Base-by-base conservation (phyloP, 2,797 vertebrate genomes). In the Rhyacichthys aspro region DNA sequence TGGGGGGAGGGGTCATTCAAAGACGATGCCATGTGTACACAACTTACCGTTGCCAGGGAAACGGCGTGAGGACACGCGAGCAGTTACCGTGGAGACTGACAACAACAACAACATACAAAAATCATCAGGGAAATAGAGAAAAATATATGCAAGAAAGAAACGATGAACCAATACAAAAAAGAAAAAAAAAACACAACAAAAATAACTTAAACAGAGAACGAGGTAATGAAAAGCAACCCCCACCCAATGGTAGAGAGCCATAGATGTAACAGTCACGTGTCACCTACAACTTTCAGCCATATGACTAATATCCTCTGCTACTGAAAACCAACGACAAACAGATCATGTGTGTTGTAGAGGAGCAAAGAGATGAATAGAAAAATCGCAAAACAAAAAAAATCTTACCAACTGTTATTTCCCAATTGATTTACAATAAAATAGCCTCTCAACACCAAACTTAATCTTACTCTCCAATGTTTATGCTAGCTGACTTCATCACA, bases 31-130 rank as follows among this genome's bases (percentile, higher is more conserved):
- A 92, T 91, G 91, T 92, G 90, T 91, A 93, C 91, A 93, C 92
- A 93, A 93, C 92, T 93, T 93, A 93, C 92, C 92, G 88, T 93
- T 91, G 90, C 90, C 90, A 83, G 88, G 90, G 91, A 90, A 92
- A 93, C 91, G 90, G 91, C 90, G 92, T 93, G 92, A 93, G 90
- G 92, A 93, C 92, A 93, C 92, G 92, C 90, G 92, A 93, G 90
- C 91, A 89, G 92, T 93, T 93, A 93, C 90, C 92, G 92, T 93
- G 92, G 92, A 93, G 92, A 93, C 92, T 93, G 92, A 93, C 92
- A 93, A 92, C 90, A 91, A 91, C 87, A 91, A 93, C 90, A 93
- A 93, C 92, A 93, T 90, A 93, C 88, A 93, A 91, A 93, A 93
- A 91, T 93, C 88, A 92, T 93, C 92, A 93, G 91, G 92, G 91